phyloP scores from a whole-genome alignment of 1,140 invertebrate genomes.

The Chionoecetes opilio region DNA sequence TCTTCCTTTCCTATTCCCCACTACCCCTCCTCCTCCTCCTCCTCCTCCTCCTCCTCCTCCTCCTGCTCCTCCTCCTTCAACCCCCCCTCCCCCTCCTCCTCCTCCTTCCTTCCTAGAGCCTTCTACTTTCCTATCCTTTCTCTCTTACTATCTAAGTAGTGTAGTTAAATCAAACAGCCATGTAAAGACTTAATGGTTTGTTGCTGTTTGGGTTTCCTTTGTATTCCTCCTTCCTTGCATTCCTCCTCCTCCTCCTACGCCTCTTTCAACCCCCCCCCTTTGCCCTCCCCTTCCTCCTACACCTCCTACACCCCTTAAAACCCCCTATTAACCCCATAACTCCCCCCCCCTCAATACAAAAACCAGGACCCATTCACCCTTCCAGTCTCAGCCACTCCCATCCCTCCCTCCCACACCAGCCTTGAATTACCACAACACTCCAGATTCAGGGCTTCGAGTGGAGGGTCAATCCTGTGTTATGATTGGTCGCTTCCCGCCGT shows the following conservation, averaged over 20 bases:
- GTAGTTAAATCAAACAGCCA: too few species aligned
- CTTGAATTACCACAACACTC: slow-evolving; percentile 38
- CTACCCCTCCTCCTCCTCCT: not conserved
- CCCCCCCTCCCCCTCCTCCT: not conserved
- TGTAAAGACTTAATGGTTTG: too few species aligned
- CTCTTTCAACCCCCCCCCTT: not conserved
- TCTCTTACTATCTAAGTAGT: too few species aligned
- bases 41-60: not conserved
- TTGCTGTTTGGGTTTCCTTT: too few species aligned
- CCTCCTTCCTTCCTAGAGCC: not conserved
- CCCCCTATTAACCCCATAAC: too few species aligned
- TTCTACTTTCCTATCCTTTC: not conserved
- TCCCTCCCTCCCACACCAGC: too few species aligned
- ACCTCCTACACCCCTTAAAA: too few species aligned
- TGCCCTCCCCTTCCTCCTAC: too few species aligned
- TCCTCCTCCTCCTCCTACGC: too few species aligned
- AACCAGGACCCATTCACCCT: too few species aligned
- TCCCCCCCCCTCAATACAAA: too few species aligned
- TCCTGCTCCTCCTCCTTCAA: not conserved
- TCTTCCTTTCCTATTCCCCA: not conserved
- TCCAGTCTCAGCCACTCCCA: not conserved
- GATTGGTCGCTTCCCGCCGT: slow-evolving; percentile 46
- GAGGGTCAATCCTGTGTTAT: not conserved
- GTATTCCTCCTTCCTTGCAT: too few species aligned
- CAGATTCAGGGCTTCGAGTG: not conserved